A percentile compares a stretch with the other conserved stretches of the same genome.
phyloP scores from a whole-genome alignment of 2,113 vertebrate genomes.

The Bubo bubo region DNA sequence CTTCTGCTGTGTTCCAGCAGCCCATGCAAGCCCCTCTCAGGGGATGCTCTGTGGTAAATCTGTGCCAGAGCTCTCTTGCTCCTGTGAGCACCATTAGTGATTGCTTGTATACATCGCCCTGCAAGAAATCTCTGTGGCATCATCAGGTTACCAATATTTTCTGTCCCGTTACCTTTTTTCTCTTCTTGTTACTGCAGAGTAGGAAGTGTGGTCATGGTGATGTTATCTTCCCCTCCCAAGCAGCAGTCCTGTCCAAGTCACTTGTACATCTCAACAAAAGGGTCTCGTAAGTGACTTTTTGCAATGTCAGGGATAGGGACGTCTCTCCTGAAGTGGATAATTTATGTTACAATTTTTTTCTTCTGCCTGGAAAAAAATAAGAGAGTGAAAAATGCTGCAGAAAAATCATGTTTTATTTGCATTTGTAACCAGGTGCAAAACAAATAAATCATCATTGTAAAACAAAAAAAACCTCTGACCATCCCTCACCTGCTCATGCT shows the following conservation, averaged over 20 bases:
- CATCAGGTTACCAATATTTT: neutral
- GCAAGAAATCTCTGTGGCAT: neutral
- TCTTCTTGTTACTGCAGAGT: neutral
- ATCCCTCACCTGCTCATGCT: neutral
- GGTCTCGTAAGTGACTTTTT: neutral
- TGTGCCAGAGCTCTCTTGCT: neutral
- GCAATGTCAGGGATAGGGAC: neutral
- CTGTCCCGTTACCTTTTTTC: neutral
- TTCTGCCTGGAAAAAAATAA: neutral
- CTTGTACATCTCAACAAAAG: neutral
- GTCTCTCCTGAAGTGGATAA: neutral
- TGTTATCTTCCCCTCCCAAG: neutral
- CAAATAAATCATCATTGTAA: neutral
- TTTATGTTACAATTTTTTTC: neutral
- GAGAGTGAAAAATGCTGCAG: neutral
- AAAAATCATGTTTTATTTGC: neutral
- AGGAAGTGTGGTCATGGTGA: neutral
- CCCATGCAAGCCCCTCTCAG: neutral
- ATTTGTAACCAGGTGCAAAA: neutral
- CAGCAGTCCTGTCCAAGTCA: neutral
- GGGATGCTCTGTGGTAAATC: neutral
- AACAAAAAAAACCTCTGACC: neutral
- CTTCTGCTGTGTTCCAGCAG: rapidly evolving
- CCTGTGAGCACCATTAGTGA: neutral
- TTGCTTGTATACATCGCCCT: neutral